A percentile compares a stretch with the other conserved stretches of the same genome.
Conservation (phyloP, 1,140 invertebrate genomes). For the Drosophila nannoptera region DNA sequence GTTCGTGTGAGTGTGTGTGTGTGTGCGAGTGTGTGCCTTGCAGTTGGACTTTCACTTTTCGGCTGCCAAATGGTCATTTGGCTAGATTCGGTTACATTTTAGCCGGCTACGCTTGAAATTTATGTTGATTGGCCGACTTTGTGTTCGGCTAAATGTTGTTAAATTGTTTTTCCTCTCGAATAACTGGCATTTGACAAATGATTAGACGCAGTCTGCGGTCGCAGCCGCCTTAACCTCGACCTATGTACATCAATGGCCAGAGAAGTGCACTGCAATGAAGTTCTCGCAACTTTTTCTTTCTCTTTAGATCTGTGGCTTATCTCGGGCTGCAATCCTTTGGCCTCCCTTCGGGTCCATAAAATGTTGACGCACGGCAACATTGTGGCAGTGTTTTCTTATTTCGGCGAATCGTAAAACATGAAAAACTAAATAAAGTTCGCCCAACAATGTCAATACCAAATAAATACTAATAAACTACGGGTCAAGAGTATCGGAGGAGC, state of each 20-base stretch:
- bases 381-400: slow-evolving; percentile 12
- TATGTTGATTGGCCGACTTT: slow-evolving; percentile 72
- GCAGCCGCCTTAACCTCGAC: slow-evolving; percentile 29
- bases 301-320: slow-evolving; percentile 1
- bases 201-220: slow-evolving; percentile 39
- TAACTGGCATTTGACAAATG: slow-evolving; percentile 75
- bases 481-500: slow-evolving; percentile 27
- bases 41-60: slow-evolving; percentile 75
- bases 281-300: no score
- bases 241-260: slow-evolving; percentile 1
- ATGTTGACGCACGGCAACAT: slow-evolving; percentile 14
- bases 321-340: not conserved
- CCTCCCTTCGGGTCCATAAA: not conserved
- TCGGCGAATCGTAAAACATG: slow-evolving; percentile 45
- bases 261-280: not conserved
- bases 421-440: slow-evolving; percentile 34
- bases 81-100: slow-evolving; percentile 63
- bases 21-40: slow-evolving; percentile 22
- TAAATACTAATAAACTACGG: slow-evolving; percentile 68
- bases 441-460: slow-evolving; percentile 61
- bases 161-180: slow-evolving; percentile 60
- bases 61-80: slow-evolving; percentile 68
- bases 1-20: not conserved
- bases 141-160: slow-evolving; percentile 60
- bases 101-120: slow-evolving; percentile 67